Evolutionary conservation across 2,797 vertebrate species (phyloP), one percentile per base, ranked within the genome.

Genomic region (Glossophaga mutica): DNA sequence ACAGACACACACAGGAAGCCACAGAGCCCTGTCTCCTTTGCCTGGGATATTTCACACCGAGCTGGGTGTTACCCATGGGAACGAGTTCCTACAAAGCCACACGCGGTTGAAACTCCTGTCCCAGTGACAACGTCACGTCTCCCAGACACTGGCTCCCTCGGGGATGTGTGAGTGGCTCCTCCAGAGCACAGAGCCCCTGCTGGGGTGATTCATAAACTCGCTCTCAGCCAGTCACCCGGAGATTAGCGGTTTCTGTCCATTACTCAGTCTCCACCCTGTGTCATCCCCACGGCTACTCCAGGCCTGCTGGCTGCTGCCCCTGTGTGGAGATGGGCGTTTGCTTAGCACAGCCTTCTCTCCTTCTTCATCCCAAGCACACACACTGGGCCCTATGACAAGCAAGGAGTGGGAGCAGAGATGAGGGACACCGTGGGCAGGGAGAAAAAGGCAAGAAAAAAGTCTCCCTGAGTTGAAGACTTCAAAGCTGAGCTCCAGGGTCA

Each of bases 31-130:
- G 1, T 67, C 89, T 71, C 46, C 50, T 87, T 32, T 3, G 34
- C 77, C 76, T 46, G 68, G 91, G 39, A 71, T 59, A 16, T 42
- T 68, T 81, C 81, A 39, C 15, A 19, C 62, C 93, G 55, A 82
- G 44, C 81, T 86, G 93, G 96, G 90, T 87, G 93, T 94, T 22
- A 73, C 91, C 74, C 92, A 70, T 79, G 94, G 97, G 96, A 97
- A 97, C 79, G 67, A 93, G 70, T 18, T 84, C 71, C 26, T 86
- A 48, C 0, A 4, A 94, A 94, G 91, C 86, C 88, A 91, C 95
- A 50, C 37, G 6, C 19, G 71, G 96, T 79, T 94, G 96, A 95
- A 94, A 95, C 93, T 83, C 48, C 67, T 78, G 67, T 93, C 94
- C 86, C 50, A 3, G 73, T 15, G 73, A 94, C 29, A 11, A 85